These are phyloP conservation scores for Cynocephalus volans DNA, from an alignment of 2,113 vertebrate genomes.

Conservation along the genomic window DNA sequence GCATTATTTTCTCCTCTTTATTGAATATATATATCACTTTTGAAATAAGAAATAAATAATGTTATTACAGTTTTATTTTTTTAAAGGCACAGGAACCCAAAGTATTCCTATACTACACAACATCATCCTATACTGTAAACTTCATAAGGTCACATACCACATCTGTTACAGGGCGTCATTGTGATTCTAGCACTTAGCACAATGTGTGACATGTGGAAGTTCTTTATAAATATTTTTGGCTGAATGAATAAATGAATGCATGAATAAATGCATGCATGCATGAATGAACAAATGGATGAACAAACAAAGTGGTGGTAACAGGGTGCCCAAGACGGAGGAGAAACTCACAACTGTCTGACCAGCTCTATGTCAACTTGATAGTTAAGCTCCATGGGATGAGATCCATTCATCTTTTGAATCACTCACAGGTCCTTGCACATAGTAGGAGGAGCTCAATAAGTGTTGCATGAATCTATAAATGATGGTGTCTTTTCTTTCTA, in stretches of 20 bases:
- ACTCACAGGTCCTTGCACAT: background rate
- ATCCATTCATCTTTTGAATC: background rate
- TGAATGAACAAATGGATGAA: background rate
- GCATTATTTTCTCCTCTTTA: background rate
- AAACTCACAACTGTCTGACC: background rate
- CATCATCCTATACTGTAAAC: background rate
- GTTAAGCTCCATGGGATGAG: background rate
- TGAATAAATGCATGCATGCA: background rate
- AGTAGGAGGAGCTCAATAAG: background rate
- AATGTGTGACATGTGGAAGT: background rate
- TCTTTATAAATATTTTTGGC: background rate
- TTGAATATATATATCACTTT: background rate
- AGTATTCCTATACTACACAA: background rate
- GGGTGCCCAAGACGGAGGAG: background rate
- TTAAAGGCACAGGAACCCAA: background rate
- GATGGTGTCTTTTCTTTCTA: background rate
- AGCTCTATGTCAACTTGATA: background rate
- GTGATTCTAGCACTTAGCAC: background rate
- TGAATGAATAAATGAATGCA: background rate
- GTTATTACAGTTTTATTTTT: background rate
- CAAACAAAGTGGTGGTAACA: background rate
- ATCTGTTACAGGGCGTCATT: accelerated
- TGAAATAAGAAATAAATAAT: constrained; percentile 51
- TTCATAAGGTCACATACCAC: background rate
- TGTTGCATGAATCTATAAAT: background rate